A percentile compares a stretch with the other conserved stretches of the same genome.
Conservation (phyloP, 2,113 vertebrate species). For the Mixornis gularis region DNA sequence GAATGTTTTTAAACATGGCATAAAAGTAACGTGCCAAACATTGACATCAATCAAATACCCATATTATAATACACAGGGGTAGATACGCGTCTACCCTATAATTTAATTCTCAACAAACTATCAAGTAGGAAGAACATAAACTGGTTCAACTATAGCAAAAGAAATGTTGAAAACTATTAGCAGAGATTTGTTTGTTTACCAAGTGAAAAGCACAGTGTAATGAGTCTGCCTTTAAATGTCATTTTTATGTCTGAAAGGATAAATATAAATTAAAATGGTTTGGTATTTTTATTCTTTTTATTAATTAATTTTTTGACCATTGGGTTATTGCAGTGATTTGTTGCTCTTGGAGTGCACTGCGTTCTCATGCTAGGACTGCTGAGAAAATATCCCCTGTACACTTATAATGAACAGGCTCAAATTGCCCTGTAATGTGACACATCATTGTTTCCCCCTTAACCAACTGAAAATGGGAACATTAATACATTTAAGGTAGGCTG, state of each 20-base stretch:
- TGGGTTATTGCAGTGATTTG: neutral
- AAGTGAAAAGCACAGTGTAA: neutral
- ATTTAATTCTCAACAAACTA: neutral
- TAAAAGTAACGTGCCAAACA: neutral
- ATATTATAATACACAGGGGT: neutral
- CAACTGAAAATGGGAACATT: neutral
- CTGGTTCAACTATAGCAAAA: neutral
- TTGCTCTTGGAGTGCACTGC: neutral
- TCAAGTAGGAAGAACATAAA: neutral
- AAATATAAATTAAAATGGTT: neutral
- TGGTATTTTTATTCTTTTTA: neutral
- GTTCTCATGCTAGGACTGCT: neutral
- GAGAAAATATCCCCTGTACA: neutral
- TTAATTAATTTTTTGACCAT: neutral
- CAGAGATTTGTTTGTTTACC: neutral
- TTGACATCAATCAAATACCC: fast-evolving
- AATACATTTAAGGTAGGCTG: neutral
- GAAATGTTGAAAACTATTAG: neutral
- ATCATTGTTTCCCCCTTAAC: neutral
- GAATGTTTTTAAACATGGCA: fast-evolving
- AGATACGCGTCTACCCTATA: neutral
- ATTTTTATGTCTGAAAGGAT: neutral
- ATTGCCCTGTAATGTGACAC: neutral
- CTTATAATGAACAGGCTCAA: neutral
- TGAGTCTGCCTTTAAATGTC: neutral